Base-by-base conservation (phyloP, 2,888 invertebrate species). In the Tolmerus cingulatus region DNA sequence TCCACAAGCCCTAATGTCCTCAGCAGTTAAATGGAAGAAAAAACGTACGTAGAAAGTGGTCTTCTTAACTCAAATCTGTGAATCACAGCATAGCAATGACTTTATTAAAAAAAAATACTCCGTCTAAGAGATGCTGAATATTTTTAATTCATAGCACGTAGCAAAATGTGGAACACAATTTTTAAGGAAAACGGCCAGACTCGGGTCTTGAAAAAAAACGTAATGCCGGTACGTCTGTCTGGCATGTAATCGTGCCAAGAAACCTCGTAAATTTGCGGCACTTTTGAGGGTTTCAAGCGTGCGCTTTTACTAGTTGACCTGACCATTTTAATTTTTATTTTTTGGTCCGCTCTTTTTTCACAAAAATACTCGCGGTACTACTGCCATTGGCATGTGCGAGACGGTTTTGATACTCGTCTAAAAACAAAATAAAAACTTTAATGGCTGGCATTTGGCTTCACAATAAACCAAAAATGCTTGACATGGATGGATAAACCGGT, bases 251-350 rank as follows among this genome's bases (percentile, higher is more conserved):
- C 89, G 87, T 88, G 88, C 89, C 88, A 88, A 88, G 89, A 88
- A 89, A 89, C 87, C 89, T 89, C 89, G 89, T 89, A 89, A 89
- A 89, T 89, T 89, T 89, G 89, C 89, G 89, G 89, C 89, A 89
- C 89, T 89, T 89, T 89, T 89, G 89, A 88, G 88, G 87, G 81
- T 88, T 88, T 88, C 74, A 87, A 85, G 87, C 87, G 87, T 87
- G 88, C 87, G 88, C 88, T 87, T 88, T 86, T 81, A 87, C 88
- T 85, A 78, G 88, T 88, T 87, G 79, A 86, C 87, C 85, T 86
- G 85, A 51, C 51, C 51, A 51, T 51, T 51, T 51, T 51, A n/a
- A 16, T 51, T 51, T n/a, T 51, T 51, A n/a, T 51, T 51, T 51
- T 51, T 51, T 51, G n/a, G n/a, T 51, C 19, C 51, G 78, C 66